phyloP scores from a whole-genome alignment of 2,888 invertebrate genomes.

The Rhingia rostrata region DNA sequence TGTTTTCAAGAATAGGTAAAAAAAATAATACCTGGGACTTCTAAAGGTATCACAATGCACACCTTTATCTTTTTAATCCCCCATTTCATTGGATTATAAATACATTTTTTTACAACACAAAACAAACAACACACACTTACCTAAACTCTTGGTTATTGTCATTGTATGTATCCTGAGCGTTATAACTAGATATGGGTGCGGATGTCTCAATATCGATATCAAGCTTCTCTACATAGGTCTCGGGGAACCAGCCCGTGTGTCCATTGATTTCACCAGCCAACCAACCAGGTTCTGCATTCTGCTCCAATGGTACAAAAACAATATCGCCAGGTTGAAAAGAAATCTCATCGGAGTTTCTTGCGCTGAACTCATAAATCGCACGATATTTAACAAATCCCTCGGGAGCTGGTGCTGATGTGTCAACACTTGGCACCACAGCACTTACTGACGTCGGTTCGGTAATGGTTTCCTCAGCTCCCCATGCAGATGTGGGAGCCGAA shows the following conservation, averaged over 20 bases:
- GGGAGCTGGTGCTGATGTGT: slow-evolving; percentile 81
- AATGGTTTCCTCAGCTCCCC: slow-evolving; percentile 79
- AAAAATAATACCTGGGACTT: too few species aligned
- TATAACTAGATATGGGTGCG: slow-evolving; percentile 74
- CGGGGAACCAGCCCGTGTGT: slow-evolving; percentile 97
- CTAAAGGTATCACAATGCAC: too few species aligned
- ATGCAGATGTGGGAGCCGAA: slow-evolving; percentile 77
- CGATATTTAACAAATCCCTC: slow-evolving; percentile 88
- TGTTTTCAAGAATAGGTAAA: too few species aligned
- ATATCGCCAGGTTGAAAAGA: slow-evolving; percentile 96
- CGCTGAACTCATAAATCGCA: slow-evolving; percentile 96
- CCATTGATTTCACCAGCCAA: slow-evolving; percentile 95
- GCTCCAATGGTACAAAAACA: slow-evolving; percentile 89
- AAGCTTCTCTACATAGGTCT: slow-evolving; percentile 94
- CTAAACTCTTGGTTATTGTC: slow-evolving; percentile 83
- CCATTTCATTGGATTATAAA: too few species aligned
- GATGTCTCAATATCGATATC: slow-evolving; percentile 79
- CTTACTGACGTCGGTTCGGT: slow-evolving; percentile 67
- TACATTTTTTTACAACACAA: not conserved
- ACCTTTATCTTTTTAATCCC: too few species aligned
- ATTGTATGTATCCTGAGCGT: slow-evolving; percentile 78
- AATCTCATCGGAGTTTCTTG: slow-evolving; percentile 95
- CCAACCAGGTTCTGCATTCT: slow-evolving; percentile 98
- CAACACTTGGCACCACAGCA: slow-evolving; percentile 71
- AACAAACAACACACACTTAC: slow-evolving; percentile 81